Conservation (phyloP, 2,888 invertebrate genomes). For the Seira ritae region DNA sequence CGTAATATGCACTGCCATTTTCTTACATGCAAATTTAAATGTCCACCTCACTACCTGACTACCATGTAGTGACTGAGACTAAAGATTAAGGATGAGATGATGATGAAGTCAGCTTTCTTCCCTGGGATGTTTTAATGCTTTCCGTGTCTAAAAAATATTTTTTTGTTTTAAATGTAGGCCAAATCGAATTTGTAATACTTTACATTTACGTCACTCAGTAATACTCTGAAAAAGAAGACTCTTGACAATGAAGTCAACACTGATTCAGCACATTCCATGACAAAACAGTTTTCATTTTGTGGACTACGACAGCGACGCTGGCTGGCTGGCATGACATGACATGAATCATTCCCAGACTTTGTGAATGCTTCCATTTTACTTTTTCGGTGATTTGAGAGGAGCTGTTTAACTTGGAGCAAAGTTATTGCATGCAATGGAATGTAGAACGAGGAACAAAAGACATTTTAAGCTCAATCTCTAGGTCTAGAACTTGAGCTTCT, state of each 20-base stretch:
- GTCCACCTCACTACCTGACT: too few relatives aligned
- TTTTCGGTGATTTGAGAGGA: too few relatives aligned
- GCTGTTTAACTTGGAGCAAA: too few relatives aligned
- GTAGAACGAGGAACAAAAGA: not conserved
- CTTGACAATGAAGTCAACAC: too few relatives aligned
- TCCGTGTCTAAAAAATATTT: not conserved
- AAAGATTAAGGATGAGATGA: not conserved
- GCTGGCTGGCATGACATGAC: too few relatives aligned
- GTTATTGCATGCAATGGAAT: too few relatives aligned
- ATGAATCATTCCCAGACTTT: too few relatives aligned
- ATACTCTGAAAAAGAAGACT: not conserved
- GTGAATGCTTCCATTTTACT: too few relatives aligned
- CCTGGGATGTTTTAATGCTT: not conserved
- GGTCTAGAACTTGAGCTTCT: too few relatives aligned
- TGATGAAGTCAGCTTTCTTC: not conserved
- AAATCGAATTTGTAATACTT: not conserved
- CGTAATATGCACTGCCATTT: not conserved
- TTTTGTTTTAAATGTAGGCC: not conserved
- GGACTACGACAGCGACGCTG: too few relatives aligned
- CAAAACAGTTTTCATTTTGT: too few relatives aligned
- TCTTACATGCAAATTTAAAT: not conserved
- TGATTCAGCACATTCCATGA: constrained; percentile 56
- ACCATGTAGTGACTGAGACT: not conserved
- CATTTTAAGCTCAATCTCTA: too few relatives aligned
- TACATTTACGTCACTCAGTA: not conserved